Base-by-base conservation (phyloP, 2,797 vertebrate species). In the Bovichtus variegatus region DNA sequence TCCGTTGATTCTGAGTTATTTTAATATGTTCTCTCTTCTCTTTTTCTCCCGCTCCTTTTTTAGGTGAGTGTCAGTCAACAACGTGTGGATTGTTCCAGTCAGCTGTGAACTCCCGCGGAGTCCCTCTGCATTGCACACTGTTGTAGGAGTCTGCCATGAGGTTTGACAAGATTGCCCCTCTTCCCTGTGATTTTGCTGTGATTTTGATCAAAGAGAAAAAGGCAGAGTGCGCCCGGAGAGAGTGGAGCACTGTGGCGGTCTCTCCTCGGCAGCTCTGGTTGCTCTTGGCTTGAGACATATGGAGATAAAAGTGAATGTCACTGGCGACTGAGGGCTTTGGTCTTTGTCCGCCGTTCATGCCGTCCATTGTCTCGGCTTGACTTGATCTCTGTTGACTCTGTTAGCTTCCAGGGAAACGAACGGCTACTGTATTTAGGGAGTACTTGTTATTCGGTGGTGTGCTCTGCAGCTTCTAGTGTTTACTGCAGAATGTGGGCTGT, bases 11-110 rank as follows among this genome's bases (percentile, higher is more conserved):
- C n/a, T n/a, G n/a, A n/a, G n/a, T n/a, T n/a, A n/a, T n/a, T n/a
- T n/a, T n/a, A n/a, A 89, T 88, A 85, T 66, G 18, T 76, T 68
- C 78, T 81, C 57, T 75, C 3, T 57, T 74, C 31, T 82, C 11
- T 64, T 16, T 69, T 25, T 79, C 73, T 71, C n/a, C 41, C 85
- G n/a, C 69, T 90, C 82, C 78, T 89, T 62, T 80, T n/a, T n/a
- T n/a, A 95, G 95, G 95, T 96, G 93, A 95, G 95, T 95, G 90
- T 93, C 93, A 91, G 85, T 89, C 92, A 88, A 87, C 90, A 76
- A 34, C 53, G 8, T 83, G 84, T 80, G 92, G 92, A 91, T 86
- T 89, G 89, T 90, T 91, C 79, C 79, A 67, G 80, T 84, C 78
- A 70, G 80, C 84, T 65, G 70, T 73, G 67, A 83, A 61, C 80